A percentile compares a stretch with the other conserved stretches of the same genome.
phyloP scores from a whole-genome alignment of 1,140 invertebrate genomes.

The Trachymyrmex cornetzi region DNA sequence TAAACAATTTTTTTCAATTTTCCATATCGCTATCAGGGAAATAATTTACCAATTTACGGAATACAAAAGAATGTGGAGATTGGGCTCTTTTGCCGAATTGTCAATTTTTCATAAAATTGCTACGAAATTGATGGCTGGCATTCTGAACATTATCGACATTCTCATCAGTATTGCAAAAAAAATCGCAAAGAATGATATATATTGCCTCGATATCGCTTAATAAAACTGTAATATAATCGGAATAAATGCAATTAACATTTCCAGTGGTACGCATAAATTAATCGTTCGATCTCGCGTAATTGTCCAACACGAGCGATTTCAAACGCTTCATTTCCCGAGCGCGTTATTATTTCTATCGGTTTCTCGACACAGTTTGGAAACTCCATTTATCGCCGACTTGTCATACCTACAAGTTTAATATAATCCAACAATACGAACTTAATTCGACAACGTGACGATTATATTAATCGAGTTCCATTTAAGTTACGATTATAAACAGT shows the following conservation, averaged over 20 bases:
- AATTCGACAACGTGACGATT: background rate
- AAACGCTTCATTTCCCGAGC: background rate
- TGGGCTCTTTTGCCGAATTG: too few relatives aligned
- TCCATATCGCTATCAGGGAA: background rate
- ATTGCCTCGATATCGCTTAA: background rate
- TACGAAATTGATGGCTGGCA: background rate
- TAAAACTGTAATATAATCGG: conserved; percentile 39
- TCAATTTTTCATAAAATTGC: background rate
- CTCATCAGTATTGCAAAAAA: background rate
- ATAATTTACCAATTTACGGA: background rate
- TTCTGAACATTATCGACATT: conserved; percentile 9
- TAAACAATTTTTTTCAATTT: background rate
- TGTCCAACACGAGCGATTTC: conserved; percentile 16
- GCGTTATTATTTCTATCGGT: conserved; percentile 15
- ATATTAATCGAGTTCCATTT: background rate
- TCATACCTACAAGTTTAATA: background rate
- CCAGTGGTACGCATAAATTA: conserved; percentile 15
- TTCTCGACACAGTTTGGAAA: background rate
- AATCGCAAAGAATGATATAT: background rate
- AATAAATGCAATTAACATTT: conserved; percentile 27
- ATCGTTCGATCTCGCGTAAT: conserved; percentile 22
- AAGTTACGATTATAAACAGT: background rate
- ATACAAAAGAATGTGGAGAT: background rate
- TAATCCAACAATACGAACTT: background rate
- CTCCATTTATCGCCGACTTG: background rate